phyloP scores from a whole-genome alignment of 2,797 vertebrate species.

The Enteromius thamalakanensis region DNA sequence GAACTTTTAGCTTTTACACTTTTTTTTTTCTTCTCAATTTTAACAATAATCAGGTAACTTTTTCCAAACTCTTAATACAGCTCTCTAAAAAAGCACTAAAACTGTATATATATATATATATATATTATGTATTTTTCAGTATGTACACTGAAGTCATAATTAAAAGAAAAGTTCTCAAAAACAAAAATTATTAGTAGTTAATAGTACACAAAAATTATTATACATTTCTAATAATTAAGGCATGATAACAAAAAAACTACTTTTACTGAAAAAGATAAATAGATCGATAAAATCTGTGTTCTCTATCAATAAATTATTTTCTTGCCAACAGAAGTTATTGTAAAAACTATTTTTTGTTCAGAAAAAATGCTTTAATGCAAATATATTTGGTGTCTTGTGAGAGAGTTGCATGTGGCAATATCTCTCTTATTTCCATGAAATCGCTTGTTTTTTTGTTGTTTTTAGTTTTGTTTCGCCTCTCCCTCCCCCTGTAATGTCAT shows the following conservation, averaged over 20 bases:
- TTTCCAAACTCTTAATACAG: neutral
- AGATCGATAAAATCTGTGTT: too few species aligned
- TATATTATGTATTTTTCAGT: neutral
- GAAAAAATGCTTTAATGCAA: neutral
- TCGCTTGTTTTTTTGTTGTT: neutral
- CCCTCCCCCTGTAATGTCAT: neutral
- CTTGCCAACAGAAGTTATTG: too few species aligned
- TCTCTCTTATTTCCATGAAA: neutral
- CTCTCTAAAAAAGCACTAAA: neutral
- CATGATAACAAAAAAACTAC: too few species aligned
- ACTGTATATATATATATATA: neutral
- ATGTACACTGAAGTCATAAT: neutral
- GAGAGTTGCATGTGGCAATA: neutral
- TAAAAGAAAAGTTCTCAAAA: neutral
- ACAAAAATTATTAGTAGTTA: too few species aligned
- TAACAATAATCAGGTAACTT: neutral
- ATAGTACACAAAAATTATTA: too few species aligned
- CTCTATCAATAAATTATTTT: too few species aligned
- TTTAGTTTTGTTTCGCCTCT: too few species aligned
- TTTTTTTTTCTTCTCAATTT: neutral
- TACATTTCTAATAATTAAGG: too few species aligned
- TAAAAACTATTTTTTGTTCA: too few species aligned
- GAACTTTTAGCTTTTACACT: slow-evolving; percentile 29
- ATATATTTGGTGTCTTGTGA: neutral
- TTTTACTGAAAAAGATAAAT: too few species aligned